Percentiles rank a stretch among this genome's conserved stretches.
phyloP scores from a whole-genome alignment of 2,113 vertebrate genomes.

The Enhydra lutris region DNA sequence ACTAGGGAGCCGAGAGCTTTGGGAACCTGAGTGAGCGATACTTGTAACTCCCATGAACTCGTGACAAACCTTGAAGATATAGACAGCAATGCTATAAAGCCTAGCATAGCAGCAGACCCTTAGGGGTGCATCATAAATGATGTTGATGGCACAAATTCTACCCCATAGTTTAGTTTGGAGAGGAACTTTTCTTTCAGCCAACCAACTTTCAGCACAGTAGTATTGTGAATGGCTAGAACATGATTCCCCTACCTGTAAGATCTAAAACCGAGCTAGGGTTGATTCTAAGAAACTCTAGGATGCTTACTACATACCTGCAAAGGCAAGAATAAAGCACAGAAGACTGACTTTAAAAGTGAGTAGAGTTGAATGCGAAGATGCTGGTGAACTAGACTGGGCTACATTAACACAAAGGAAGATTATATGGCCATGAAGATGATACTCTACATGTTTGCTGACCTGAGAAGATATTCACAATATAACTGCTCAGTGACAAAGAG shows the following conservation, averaged over 20 bases:
- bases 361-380: background rate
- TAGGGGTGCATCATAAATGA: background rate
- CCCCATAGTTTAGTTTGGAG: background rate
- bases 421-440: background rate
- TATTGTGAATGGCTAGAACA: background rate
- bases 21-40: background rate
- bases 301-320: background rate
- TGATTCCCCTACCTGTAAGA: background rate
- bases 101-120: background rate
- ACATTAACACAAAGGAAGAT: background rate
- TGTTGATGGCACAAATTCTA: background rate
- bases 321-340: background rate
- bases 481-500: background rate
- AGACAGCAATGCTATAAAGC: background rate
- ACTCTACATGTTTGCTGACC: background rate
- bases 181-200: background rate
- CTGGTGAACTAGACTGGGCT: background rate
- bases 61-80: background rate
- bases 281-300: background rate
- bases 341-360: slow-evolving; percentile 26
- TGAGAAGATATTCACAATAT: background rate
- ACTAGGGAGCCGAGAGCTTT: background rate
- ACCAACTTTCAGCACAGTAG: background rate
- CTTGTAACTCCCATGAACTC: background rate
- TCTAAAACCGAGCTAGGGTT: background rate